Evolutionary conservation across 2,888 invertebrate species (phyloP).

Genomic region (Macrosoma leucophasiata): DNA sequence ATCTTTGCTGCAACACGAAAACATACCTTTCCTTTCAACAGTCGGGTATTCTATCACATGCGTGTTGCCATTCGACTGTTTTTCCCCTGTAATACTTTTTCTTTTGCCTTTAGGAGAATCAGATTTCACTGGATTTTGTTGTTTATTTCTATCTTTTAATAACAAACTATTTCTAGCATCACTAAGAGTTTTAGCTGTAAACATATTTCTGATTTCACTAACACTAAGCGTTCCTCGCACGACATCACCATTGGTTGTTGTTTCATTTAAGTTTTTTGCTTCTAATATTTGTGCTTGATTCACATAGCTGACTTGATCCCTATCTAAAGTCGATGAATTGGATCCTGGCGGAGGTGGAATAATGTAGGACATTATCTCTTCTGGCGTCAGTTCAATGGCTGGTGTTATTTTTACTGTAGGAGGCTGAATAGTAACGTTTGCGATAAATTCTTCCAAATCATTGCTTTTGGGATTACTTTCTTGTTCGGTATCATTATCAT

Average conservation of each 20-base stretch:
- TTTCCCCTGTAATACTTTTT: slow-evolving; percentile 55
- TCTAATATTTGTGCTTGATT: slow-evolving; percentile 56
- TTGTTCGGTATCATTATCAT: slow-evolving; percentile 63
- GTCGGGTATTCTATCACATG: slow-evolving; percentile 84
- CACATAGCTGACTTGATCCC: slow-evolving; percentile 55
- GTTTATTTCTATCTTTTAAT: slow-evolving; percentile 63
- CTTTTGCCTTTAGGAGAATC: slow-evolving; percentile 67
- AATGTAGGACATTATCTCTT: slow-evolving; percentile 89
- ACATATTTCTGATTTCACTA: slow-evolving; percentile 72
- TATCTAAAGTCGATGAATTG: slow-evolving; percentile 65
- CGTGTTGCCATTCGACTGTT: slow-evolving; percentile 58
- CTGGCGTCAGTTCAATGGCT: slow-evolving; percentile 85
- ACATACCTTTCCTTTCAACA: slow-evolving; percentile 82
- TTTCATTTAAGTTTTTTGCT: slow-evolving; percentile 37
- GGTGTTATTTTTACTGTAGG: slow-evolving; percentile 85
- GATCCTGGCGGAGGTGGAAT: slow-evolving; percentile 84
- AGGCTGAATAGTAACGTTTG: slow-evolving; percentile 87
- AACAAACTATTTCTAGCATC: slow-evolving; percentile 70
- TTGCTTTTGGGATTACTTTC: slow-evolving; percentile 60
- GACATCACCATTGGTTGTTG: slow-evolving; percentile 57
- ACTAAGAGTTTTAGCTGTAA: slow-evolving; percentile 65
- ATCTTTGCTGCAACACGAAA: slow-evolving; percentile 82
- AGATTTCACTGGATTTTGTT: slow-evolving; percentile 43
- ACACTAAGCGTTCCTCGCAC: slow-evolving; percentile 76
- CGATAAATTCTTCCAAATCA: slow-evolving; percentile 88